Evolutionary conservation across 2,797 vertebrate species (phyloP), one percentile per base, ranked within the genome.

Genomic region (Etheostoma nigrum): DNA sequence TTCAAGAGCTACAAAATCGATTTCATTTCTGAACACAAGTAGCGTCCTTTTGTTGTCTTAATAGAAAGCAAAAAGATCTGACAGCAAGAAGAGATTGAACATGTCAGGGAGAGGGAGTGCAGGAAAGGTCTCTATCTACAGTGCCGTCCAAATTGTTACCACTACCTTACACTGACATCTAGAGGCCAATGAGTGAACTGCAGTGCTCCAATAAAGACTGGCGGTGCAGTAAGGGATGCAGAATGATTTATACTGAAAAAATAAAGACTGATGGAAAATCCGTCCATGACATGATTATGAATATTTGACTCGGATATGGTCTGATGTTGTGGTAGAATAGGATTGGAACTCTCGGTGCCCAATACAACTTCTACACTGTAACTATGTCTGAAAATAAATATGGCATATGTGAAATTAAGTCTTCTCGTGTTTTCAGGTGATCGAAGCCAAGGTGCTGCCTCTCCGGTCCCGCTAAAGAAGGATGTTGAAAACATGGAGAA

Each of bases 401-500:
- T 23, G 42, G 6, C 4, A 18, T 6, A 3, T 52, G 5, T 76
- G 4, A 33, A 45, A 16, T 75, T 0, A 67, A 21, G 27, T 67
- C 27, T 69, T 45, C 51, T 0, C 12, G 2, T 91, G 14, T 84
- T 85, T 82, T 61, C 91, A 99, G 97, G 96, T 49, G 97, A 99
- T 84, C 96, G 96, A 82, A 95, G 89, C 11, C 97, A 97, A 92
- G 96, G 96, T 83, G 88, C 95, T 44, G 93, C 91, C 76, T 95
- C 97, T 79, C 96, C 97, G 52, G 96, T 96, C 57, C 93, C 96
- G 1, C 94, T 98, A 57, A 99, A 99, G 91, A 99, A 98, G 90
- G 97, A 98, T 60, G 96, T 99, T 0, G 97, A 97, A 87, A 97
- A 96, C 89, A 99, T 99, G 98, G 98, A 98, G 76, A 99, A 99